phyloP scores from a whole-genome alignment of 2,888 invertebrate genomes.

The Eristalis tenax region DNA sequence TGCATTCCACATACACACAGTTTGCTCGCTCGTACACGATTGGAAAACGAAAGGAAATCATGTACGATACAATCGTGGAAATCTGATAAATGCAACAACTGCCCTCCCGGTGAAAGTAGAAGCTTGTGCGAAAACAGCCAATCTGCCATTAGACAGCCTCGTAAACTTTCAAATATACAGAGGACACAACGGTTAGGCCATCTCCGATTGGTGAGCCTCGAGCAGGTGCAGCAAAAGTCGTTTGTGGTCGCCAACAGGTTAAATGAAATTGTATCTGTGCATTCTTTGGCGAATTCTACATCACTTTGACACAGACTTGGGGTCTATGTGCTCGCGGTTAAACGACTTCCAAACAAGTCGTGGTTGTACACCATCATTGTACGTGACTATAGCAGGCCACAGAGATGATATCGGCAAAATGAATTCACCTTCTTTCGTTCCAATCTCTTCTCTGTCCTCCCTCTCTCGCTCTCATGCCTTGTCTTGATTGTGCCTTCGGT shows the following conservation, averaged over 20 bases:
- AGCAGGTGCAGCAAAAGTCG: not conserved
- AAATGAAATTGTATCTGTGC: conserved; percentile 56
- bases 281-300: conserved; percentile 29
- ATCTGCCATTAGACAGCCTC: no score
- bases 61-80: conserved; percentile 9
- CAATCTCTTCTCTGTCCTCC: no score
- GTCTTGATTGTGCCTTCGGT: not conserved
- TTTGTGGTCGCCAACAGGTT: conserved; percentile 39
- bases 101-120: conserved; percentile 57
- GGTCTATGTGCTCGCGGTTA: conserved; percentile 25
- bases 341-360: conserved; percentile 43
- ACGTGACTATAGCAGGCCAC: conserved; percentile 55
- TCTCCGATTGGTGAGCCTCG: not conserved
- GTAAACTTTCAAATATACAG: no score
- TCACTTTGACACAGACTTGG: conserved; percentile 14
- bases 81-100: conserved; percentile 8
- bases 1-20: not conserved
- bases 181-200: not conserved
- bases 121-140: not conserved
- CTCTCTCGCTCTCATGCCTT: no score
- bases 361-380: conserved; percentile 12
- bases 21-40: not conserved
- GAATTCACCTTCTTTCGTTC: conserved; percentile 44
- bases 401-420: conserved; percentile 65
- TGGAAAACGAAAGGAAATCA: not conserved